Base-by-base conservation (phyloP, 2,113 vertebrate species). In the Chaetodon trifascialis region DNA sequence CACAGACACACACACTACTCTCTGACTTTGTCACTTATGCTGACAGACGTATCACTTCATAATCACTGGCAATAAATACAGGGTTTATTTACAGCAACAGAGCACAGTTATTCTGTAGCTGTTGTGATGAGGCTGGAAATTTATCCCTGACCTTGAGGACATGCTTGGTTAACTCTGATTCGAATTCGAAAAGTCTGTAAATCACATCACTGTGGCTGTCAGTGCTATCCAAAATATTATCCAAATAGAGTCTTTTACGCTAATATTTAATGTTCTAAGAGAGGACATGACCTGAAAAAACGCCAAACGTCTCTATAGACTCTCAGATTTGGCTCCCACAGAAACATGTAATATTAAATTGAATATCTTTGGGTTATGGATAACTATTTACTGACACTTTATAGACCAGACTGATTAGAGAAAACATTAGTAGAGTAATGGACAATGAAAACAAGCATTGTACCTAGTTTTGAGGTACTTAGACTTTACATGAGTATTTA, bases 1-100 rank as follows among this genome's bases (percentile, higher is more conserved):
- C 40, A 71, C 12, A 73, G 55, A 66, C 34, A 72, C 40, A 72
- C 77, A 59, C 77, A 67, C 67, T 73, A 75, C 73, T 70, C 55
- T 65, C 79, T 82, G 76, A 89, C 66, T 80, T 81, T 88, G 82
- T 89, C 85, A 89, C 79, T 77, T 78, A 68, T 15, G 54, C 72
- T 81, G 76, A 72, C 74, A 79, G 73, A 90, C 83, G 79, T 70
- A 78, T 86, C 74, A 82, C 78, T 86, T 89, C 67, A 51, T 80
- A 86, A 79, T 85, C 83, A 82, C 80, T 72, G 79, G 63, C 21
- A 76, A 62, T 84, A 88, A 89, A 86, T 36, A 76, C 49, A 56
- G 73, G 46, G 66, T 80, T 82, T 87, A 78, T 88, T 86, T 75
- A 89, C 82, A 88, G 88, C 66, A 68, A 62, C 65, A 64, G 12